phyloP scores from a whole-genome alignment of 2,888 invertebrate species.

The Beris morrisii region DNA sequence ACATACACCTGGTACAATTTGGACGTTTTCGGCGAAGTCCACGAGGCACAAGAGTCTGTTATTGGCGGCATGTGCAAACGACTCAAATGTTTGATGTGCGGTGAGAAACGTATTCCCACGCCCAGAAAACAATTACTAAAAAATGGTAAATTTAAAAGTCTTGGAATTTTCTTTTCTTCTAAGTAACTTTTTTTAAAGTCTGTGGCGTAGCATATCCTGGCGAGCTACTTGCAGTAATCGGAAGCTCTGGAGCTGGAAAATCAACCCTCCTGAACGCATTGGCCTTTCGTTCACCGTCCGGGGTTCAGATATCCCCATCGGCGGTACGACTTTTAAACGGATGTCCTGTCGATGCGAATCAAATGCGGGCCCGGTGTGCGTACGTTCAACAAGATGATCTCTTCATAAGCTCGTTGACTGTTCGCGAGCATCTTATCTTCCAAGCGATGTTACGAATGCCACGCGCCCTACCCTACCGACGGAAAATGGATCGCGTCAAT shows the following conservation, averaged over 20 bases:
- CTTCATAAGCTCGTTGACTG: constrained; percentile 88
- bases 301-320: constrained; percentile 63
- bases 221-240: constrained; percentile 84
- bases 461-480: constrained; percentile 68
- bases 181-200: constrained; percentile 57
- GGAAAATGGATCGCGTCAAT: constrained; percentile 77
- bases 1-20: constrained; percentile 80
- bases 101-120: constrained; percentile 52
- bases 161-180: not conserved
- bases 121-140: constrained; percentile 72
- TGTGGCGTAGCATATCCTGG: constrained; percentile 83
- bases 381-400: constrained; percentile 95
- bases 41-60: constrained; percentile 54
- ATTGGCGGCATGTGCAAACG: constrained; percentile 56
- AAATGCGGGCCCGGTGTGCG: constrained; percentile 76
- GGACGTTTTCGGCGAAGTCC: constrained; percentile 71
- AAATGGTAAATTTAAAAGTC: constrained; percentile 61
- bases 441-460: constrained; percentile 90
- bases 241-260: constrained; percentile 91
- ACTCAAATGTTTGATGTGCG: constrained; percentile 55
- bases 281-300: constrained; percentile 76
- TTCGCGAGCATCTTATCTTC: constrained; percentile 85
- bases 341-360: constrained; percentile 69
- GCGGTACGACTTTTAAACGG: constrained; percentile 72
- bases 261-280: constrained; percentile 89